Percentiles rank a stretch among this genome's conserved stretches.
Conservation (phyloP, 2,797 vertebrate species). For the Sebastes miniatus region DNA sequence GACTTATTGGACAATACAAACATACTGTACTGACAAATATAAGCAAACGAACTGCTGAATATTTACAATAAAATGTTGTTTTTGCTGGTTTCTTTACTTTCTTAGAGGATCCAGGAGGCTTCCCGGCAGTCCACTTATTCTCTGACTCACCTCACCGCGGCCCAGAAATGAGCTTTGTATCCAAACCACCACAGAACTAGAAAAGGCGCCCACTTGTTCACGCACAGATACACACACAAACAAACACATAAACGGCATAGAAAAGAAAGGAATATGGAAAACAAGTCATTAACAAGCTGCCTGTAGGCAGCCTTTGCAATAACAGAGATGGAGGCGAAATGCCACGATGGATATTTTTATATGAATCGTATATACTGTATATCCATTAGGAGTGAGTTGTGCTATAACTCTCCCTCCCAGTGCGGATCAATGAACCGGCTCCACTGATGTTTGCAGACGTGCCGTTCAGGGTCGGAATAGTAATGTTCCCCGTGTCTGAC, state of each 20-base stretch:
- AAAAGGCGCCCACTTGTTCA: conserved; percentile 19
- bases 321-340: conserved; percentile 47
- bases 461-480: conserved; percentile 28
- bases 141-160: conserved; percentile 46
- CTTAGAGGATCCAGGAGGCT: not conserved
- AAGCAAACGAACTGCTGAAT: not conserved
- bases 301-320: conserved; percentile 31
- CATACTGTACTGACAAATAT: not conserved
- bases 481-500: conserved; percentile 37
- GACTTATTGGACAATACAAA: not conserved
- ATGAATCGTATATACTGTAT: conserved; percentile 32
- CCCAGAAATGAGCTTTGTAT: conserved; percentile 18
- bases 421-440: conserved; percentile 51
- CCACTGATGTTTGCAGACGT: conserved; percentile 45
- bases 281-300: conserved; percentile 56
- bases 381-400: conserved; percentile 43
- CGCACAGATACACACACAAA: conserved; percentile 20
- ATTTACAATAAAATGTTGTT: not conserved
- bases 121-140: not conserved
- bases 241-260: conserved; percentile 16
- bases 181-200: conserved; percentile 16
- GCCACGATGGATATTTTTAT: conserved; percentile 46
- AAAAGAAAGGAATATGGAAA: conserved; percentile 52
- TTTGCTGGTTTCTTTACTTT: not conserved
- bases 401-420: conserved; percentile 16